A percentile compares a stretch with the other conserved stretches of the same genome.
These are phyloP conservation scores for Drosophila borealis DNA, from an alignment of 2,888 invertebrate genomes.

Conservation along the genomic window DNA sequence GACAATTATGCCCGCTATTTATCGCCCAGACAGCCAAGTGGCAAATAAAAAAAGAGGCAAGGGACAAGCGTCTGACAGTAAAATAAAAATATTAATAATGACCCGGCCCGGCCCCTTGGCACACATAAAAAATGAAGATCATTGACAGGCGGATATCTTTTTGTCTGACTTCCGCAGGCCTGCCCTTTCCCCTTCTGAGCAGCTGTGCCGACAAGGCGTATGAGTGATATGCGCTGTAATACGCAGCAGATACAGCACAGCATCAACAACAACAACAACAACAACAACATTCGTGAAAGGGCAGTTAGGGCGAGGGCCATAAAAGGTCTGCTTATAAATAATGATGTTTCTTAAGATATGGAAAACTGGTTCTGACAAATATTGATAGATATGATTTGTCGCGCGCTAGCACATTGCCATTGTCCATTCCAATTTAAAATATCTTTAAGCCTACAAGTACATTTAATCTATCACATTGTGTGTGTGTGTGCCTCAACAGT, in stretches of 20 bases:
- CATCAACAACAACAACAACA: background rate
- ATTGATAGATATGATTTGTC: conserved; percentile 11
- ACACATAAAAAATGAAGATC: conserved; percentile 42
- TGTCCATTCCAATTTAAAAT: background rate
- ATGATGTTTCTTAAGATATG: conserved; percentile 22
- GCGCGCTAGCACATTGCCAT: background rate
- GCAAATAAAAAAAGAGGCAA: conserved; percentile 29
- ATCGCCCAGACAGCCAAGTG: conserved; percentile 49
- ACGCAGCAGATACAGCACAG: background rate
- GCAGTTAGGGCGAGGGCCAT: background rate
- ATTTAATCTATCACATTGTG: no score
- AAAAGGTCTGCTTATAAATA: conserved; percentile 38
- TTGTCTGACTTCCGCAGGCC: background rate
- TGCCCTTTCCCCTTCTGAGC: conserved; percentile 9
- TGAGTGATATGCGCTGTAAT: conserved; percentile 57
- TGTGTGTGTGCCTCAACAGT: no score
- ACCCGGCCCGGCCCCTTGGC: background rate
- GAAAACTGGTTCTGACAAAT: background rate
- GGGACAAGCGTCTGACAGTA: conserved; percentile 16
- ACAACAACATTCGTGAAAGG: background rate
- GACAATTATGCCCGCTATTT: conserved; percentile 69
- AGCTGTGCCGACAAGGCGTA: conserved; percentile 53
- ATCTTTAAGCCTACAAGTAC: no score
- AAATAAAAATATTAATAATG: conserved; percentile 46
- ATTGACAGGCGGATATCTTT: conserved; percentile 32